A percentile compares a stretch with the other conserved stretches of the same genome.
Conservation (phyloP, 2,888 invertebrate species). For the Pomacea canaliculata region DNA sequence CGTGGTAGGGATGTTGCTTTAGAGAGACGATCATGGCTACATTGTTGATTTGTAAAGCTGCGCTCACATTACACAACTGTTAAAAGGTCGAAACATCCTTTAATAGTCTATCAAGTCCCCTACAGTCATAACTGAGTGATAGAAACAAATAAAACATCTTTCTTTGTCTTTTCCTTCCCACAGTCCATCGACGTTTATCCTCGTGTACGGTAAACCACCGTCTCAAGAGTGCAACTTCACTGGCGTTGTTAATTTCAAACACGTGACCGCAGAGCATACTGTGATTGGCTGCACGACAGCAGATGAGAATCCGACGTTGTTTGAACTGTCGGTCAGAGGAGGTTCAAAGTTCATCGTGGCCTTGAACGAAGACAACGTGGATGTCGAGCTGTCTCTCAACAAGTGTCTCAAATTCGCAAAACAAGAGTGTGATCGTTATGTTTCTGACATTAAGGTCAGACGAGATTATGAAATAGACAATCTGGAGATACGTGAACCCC, state of each 20-base stretch:
- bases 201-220: conserved; percentile 47
- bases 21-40: too few species aligned
- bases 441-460: conserved; percentile 49
- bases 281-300: conserved; percentile 45
- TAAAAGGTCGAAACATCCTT: too few species aligned
- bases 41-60: too few species aligned
- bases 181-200: conserved; percentile 26
- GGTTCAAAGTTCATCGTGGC: conserved; percentile 46
- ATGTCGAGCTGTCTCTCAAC: conserved; percentile 12
- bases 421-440: conserved; percentile 41
- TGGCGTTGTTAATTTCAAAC: conserved; percentile 46
- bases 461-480: conserved; percentile 39
- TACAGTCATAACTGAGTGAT: too few species aligned
- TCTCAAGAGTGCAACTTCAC: conserved; percentile 51
- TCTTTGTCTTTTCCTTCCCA: too few species aligned
- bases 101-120: too few species aligned
- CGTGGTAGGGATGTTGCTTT: too few species aligned
- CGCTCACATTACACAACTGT: too few species aligned
- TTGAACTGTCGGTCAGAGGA: conserved; percentile 50
- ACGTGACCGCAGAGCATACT: conserved; percentile 50
- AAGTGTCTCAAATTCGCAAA: conserved; percentile 29
- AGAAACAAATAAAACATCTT: too few species aligned
- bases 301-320: conserved; percentile 37
- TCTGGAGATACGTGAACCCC: conserved; percentile 23
- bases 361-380: conserved; percentile 41